Evolutionary conservation across 2,888 invertebrate species (phyloP).

Genomic region (Amphipoea lucens): DNA sequence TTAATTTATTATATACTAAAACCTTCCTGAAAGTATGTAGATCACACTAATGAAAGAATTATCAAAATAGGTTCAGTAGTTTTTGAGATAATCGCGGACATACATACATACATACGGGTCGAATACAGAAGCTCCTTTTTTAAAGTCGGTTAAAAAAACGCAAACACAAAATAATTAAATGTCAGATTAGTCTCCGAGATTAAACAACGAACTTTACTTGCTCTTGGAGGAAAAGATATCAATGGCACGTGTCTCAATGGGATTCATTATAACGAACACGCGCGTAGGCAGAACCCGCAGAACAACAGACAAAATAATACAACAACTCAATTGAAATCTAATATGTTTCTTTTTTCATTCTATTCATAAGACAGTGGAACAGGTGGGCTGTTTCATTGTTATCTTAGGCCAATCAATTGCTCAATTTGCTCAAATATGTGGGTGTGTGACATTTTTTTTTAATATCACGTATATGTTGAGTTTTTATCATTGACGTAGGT

Average conservation of each 20-base stretch:
- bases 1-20: too few relatives aligned
- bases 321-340: conserved; percentile 34
- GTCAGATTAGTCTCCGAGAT: too few relatives aligned
- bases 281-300: conserved; percentile 26
- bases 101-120: too few relatives aligned
- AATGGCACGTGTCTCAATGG: conserved; percentile 12
- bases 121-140: too few relatives aligned
- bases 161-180: too few relatives aligned
- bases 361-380: conserved; percentile 17
- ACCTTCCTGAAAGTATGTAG: too few relatives aligned
- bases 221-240: background rate
- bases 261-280: conserved; percentile 36
- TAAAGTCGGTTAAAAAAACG: too few relatives aligned
- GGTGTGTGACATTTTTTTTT: background rate
- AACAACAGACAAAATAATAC: conserved; percentile 33
- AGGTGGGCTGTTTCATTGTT: conserved; percentile 5
- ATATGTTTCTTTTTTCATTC: conserved; percentile 35
- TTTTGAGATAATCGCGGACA: too few relatives aligned
- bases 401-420: conserved; percentile 30
- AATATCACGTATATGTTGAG: background rate
- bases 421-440: conserved; percentile 5
- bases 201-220: background rate
- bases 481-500: background rate
- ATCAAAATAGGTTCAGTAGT: too few relatives aligned
- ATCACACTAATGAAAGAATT: too few relatives aligned